These are phyloP conservation scores for Monodelphis domestica DNA, from an alignment of 2,797 vertebrate species.

Conservation along the genomic window DNA sequence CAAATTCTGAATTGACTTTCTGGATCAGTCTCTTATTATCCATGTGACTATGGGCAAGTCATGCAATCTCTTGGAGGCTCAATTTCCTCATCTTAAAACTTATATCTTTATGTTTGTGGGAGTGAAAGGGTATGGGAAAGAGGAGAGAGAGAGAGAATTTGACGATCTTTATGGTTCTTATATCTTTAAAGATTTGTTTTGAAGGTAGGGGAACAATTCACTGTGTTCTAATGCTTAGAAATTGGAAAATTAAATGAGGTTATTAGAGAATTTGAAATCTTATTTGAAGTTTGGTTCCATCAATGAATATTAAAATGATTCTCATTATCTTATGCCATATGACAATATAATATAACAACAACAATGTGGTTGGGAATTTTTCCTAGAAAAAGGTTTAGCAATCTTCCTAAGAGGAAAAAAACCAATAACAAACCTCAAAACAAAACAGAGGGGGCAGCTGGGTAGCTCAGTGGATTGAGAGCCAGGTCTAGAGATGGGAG, in stretches of 20 bases:
- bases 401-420: background rate
- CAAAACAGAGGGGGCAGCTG: too few species aligned
- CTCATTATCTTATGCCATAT: background rate
- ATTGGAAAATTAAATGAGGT: background rate
- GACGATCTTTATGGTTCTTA: slow-evolving; percentile 7
- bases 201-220: background rate
- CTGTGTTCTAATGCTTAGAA: background rate
- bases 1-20: background rate
- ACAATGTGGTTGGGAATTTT: background rate
- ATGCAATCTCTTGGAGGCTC: background rate
- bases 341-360: background rate
- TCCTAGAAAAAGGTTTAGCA: background rate
- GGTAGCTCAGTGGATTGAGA: too few species aligned
- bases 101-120: background rate
- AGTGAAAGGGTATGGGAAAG: background rate
- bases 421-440: background rate
- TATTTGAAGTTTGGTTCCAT: background rate
- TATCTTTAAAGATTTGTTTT: background rate
- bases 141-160: background rate
- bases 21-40: background rate
- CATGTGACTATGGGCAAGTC: background rate
- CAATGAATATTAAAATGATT: background rate
- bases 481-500: too few species aligned
- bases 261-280: background rate
- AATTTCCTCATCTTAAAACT: background rate